Evolutionary conservation across 2,888 invertebrate genomes (phyloP).

Genomic region (Lasioglossum vierecki): DNA sequence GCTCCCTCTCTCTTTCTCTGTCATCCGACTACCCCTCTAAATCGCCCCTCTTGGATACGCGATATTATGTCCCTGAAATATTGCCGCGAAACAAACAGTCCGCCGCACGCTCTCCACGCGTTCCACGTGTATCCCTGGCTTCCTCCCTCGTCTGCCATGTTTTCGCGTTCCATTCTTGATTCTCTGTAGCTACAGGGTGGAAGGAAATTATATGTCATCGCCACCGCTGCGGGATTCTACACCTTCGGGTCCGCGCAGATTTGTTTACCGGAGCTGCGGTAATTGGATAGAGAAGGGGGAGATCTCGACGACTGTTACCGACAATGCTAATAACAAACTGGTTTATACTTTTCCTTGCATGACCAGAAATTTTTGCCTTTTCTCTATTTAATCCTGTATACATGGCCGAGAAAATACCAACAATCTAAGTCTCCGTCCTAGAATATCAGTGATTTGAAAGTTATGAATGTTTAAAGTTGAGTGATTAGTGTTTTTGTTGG

Average conservation of each 20-base stretch:
- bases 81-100: slow-evolving; percentile 63
- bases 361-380: too few species aligned
- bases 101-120: slow-evolving; percentile 32
- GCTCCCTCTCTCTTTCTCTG: not conserved
- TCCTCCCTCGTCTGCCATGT: not conserved
- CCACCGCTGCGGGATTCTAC: not conserved
- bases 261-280: not conserved
- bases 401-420: too few species aligned
- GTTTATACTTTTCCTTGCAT: too few species aligned
- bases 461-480: too few species aligned
- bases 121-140: slow-evolving; percentile 5
- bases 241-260: not conserved
- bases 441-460: too few species aligned
- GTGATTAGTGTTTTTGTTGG: too few species aligned
- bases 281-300: not conserved
- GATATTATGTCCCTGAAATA: slow-evolving; percentile 69
- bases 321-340: too few species aligned
- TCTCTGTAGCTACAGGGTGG: not conserved
- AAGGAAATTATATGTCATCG: slow-evolving; percentile 3
- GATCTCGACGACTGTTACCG: too few species aligned
- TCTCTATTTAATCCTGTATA: too few species aligned
- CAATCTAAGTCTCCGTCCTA: too few species aligned
- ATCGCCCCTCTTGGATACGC: slow-evolving; percentile 34
- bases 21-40: slow-evolving; percentile 26
- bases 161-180: not conserved